A percentile compares a stretch with the other conserved stretches of the same genome.
Conservation (phyloP, 2,113 vertebrate genomes). For the Malurus alboscapulatus region DNA sequence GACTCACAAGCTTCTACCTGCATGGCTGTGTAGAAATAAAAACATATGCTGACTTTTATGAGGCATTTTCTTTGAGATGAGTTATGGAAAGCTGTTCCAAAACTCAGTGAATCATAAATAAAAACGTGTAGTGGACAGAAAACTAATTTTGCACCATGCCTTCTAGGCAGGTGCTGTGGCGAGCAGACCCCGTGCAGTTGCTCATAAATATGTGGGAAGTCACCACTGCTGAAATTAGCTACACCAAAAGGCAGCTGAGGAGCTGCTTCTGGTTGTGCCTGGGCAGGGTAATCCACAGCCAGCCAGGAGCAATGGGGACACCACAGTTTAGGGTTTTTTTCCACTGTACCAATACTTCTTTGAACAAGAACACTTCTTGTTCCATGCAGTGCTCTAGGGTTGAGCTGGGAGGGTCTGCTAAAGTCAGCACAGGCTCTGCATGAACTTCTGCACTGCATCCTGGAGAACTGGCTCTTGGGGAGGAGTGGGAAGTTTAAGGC, state of each 20-base stretch:
- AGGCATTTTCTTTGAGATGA: neutral
- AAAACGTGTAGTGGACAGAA: neutral
- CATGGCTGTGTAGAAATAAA: neutral
- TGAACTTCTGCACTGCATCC: neutral
- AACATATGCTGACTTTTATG: neutral
- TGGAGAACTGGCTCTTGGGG: neutral
- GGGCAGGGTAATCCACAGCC: neutral
- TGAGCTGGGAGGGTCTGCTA: neutral
- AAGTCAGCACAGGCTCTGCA: neutral
- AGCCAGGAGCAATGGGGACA: neutral
- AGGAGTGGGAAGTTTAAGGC: neutral
- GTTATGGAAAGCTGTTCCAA: neutral
- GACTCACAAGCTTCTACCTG: neutral
- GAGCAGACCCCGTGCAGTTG: neutral
- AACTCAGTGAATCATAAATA: neutral
- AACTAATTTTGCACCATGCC: neutral
- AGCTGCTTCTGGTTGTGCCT: neutral
- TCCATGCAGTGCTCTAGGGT: neutral
- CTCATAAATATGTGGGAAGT: neutral
- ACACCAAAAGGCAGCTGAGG: neutral
- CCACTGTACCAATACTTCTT: neutral
- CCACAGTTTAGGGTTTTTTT: neutral
- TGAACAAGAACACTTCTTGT: neutral
- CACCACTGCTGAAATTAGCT: neutral
- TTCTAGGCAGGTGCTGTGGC: neutral